Base-by-base conservation (phyloP, 2,797 vertebrate genomes). In the Hyperoplus immaculatus region DNA sequence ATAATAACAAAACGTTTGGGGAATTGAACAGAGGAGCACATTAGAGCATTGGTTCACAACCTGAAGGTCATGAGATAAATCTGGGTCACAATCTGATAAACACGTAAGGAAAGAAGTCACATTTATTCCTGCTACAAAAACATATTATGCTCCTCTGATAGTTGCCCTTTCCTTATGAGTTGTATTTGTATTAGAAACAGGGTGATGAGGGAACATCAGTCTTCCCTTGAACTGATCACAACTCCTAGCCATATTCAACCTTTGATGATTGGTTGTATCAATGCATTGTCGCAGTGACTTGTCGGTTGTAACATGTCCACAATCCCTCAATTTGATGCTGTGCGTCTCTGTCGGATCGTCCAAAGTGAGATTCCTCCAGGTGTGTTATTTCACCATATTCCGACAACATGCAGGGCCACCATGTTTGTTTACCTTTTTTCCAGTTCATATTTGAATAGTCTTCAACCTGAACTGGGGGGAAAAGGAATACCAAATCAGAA, bases 261-360 rank as follows among this genome's bases (percentile, higher is more conserved):
- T 54, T 54, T 65, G 39, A 21, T 60, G 7, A 47, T 13, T 1
- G 1, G 41, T 36, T 53, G 21, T 6, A 21, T n/a, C 12, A 54
- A 9, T 3, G 6, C 39, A 38, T 10, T 5, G 13, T 11, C 63
- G 64, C 54, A 50, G 10, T 21, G 39, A 21, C 7, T 56, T 12
- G 46, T 14, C 50, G 13, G 21, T 53, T 36, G 18, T 55, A 13
- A 45, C 13, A 60, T 9, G 1, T 46, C 56, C n/a, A 61, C 50
- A 59, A 69, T 16, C 36, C 54, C 53, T 56, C 14, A 70, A 3
- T 65, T 36, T 59, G 47, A 72, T 51, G 56, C 47, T 47, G 69
- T n/a, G 18, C 49, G 51, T 36, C 46, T 54, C 54, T 78, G 51
- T 72, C 49, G 68, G 39, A 39, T 69, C 63, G 10, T 63, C 51